Percentiles rank a stretch among this genome's conserved stretches.
Evolutionary conservation across 2,113 vertebrate genomes (phyloP).

Genomic region (Coryphaenoides rupestris): DNA sequence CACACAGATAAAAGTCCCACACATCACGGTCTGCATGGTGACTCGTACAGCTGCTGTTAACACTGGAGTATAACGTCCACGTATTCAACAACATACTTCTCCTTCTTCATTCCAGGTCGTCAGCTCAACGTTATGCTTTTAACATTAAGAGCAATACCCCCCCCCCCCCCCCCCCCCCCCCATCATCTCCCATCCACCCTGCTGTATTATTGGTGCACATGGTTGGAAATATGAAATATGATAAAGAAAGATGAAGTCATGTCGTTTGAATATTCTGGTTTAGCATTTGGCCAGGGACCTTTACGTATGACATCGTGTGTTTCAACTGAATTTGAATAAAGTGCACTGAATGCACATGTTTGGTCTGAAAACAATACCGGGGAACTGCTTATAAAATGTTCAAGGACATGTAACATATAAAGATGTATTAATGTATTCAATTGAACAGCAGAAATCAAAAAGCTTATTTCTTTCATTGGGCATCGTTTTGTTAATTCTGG

Average conservation of each 20-base stretch:
- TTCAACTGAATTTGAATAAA: conserved; percentile 58
- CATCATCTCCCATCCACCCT: conserved; percentile 48
- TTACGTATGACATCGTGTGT: conserved; percentile 36
- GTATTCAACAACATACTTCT: conserved; percentile 11
- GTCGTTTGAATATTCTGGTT: conserved; percentile 63
- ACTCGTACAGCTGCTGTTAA: conserved; percentile 52
- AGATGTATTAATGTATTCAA: too few species aligned
- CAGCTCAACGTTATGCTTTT: too few species aligned
- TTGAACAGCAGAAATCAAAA: too few species aligned
- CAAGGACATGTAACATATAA: too few species aligned
- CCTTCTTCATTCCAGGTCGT: conserved; percentile 34
- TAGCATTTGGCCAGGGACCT: conserved; percentile 50
- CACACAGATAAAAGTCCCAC: too few species aligned
- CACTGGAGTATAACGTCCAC: conserved; percentile 22
- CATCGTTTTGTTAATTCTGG: too few species aligned
- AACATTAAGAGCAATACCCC: too few species aligned
- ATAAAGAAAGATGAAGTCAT: conserved; percentile 53
- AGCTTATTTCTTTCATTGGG: too few species aligned
- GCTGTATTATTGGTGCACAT: conserved; percentile 41
- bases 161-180: too few species aligned
- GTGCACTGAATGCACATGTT: conserved; percentile 3
- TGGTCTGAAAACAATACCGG: too few species aligned
- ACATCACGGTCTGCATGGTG: conserved; percentile 35
- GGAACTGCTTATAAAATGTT: too few species aligned
- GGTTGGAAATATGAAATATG: conserved; percentile 65